These are phyloP conservation scores for Chionoecetes opilio DNA, from an alignment of 1,140 invertebrate species.

Conservation along the genomic window DNA sequence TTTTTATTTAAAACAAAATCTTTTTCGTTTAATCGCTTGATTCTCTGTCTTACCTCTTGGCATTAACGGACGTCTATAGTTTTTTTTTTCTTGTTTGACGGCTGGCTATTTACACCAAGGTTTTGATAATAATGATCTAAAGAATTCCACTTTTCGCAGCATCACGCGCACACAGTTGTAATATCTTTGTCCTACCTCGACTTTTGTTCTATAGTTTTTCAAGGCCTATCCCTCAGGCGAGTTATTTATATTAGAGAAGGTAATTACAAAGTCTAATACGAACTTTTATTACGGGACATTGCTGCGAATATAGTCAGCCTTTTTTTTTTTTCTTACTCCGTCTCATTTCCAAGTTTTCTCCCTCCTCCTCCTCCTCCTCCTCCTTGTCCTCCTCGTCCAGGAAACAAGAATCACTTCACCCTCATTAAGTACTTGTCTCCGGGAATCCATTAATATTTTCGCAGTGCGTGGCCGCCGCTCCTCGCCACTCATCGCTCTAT, in stretches of 20 bases:
- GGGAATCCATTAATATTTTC: conserved; percentile 34
- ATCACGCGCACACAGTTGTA: no score
- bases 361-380: neutral
- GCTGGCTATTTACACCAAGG: no score
- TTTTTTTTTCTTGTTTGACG: no score
- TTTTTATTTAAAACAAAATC: no score
- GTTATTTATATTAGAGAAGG: neutral
- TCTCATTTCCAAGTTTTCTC: neutral
- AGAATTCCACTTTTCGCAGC: no score
- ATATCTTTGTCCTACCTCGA: no score
- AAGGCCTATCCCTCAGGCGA: neutral
- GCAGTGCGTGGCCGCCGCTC: neutral
- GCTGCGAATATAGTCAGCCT: neutral
- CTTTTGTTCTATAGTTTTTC: no score
- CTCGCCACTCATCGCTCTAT: conserved; percentile 43
- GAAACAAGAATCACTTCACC: neutral
- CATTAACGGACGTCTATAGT: no score
- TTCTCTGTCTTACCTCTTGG: no score
- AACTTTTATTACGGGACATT: neutral
- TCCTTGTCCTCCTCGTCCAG: neutral
- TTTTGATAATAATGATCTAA: no score
- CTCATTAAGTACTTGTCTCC: neutral
- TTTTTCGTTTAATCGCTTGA: no score
- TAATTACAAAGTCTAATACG: neutral
- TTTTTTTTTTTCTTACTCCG: neutral